Conservation (phyloP, 2,888 invertebrate genomes). For the Drosophila paramelanica region DNA sequence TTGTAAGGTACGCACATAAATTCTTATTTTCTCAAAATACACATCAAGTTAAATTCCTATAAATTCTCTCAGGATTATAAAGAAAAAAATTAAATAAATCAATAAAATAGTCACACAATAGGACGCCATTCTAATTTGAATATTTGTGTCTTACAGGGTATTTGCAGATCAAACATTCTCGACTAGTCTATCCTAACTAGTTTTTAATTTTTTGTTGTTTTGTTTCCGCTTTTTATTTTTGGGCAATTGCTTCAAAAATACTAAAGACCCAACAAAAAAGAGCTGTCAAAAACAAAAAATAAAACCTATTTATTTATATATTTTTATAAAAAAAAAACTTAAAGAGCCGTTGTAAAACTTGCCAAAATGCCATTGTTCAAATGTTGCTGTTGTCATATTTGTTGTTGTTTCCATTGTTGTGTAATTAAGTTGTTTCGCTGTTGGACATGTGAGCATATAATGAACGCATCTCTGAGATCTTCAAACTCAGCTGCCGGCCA, state of each 20-base stretch:
- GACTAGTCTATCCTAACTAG: too few relatives aligned
- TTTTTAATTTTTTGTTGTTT: constrained; percentile 4
- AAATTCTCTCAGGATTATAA: too few relatives aligned
- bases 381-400: constrained; percentile 23
- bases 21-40: neutral
- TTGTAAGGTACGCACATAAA: too few relatives aligned
- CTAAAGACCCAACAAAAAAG: constrained; percentile 17
- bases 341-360: constrained; percentile 58
- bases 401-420: constrained; percentile 56
- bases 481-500: constrained; percentile 53
- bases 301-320: too few relatives aligned
- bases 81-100: too few relatives aligned
- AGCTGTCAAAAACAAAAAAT: constrained; percentile 43
- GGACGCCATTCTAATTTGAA: neutral
- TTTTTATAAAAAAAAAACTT: constrained; percentile 15
- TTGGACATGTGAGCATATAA: constrained; percentile 60
- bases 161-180: neutral
- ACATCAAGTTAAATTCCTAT: neutral
- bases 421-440: constrained; percentile 80
- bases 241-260: constrained; percentile 46
- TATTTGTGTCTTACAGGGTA: constrained; percentile 13
- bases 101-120: too few relatives aligned
- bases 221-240: constrained; percentile 43
- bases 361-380: constrained; percentile 64
- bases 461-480: constrained; percentile 53